phyloP scores from a whole-genome alignment of 1,140 invertebrate species.

The Bombyx mandarina region DNA sequence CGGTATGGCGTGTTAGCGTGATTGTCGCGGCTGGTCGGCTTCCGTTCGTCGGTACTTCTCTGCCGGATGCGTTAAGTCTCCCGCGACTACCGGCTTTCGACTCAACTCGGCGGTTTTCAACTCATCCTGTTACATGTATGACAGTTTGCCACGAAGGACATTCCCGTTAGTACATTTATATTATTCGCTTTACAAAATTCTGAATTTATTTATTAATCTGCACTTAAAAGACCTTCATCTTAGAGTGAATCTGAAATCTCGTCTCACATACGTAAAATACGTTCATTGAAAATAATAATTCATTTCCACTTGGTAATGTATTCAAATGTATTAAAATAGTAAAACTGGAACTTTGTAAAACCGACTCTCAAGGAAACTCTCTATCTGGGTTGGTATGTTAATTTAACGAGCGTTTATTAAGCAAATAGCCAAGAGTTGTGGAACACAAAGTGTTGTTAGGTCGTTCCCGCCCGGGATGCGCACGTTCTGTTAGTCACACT shows the following conservation, averaged over 20 bases:
- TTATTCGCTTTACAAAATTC: too few species aligned
- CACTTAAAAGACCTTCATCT: too few species aligned
- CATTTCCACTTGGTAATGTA: neutral
- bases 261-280: neutral
- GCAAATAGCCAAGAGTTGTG: constrained; percentile 20
- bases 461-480: constrained; percentile 13
- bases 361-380: constrained; percentile 9
- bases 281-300: neutral
- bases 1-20: constrained; percentile 26
- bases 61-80: constrained; percentile 34
- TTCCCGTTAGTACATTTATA: neutral
- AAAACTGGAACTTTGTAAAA: neutral
- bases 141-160: constrained; percentile 12
- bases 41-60: constrained; percentile 27
- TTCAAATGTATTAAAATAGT: constrained; percentile 1
- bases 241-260: too few species aligned
- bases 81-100: constrained; percentile 15
- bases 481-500: constrained; percentile 17
- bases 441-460: constrained; percentile 23
- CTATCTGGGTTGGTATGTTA: constrained; percentile 18
- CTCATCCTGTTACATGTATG: constrained; percentile 25
- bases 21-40: constrained; percentile 29
- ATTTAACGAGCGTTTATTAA: constrained; percentile 23
- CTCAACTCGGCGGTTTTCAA: constrained; percentile 9
- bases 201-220: too few species aligned